Evolutionary conservation across 2,888 invertebrate genomes (phyloP).

Genomic region (Cosmia trapezina): DNA sequence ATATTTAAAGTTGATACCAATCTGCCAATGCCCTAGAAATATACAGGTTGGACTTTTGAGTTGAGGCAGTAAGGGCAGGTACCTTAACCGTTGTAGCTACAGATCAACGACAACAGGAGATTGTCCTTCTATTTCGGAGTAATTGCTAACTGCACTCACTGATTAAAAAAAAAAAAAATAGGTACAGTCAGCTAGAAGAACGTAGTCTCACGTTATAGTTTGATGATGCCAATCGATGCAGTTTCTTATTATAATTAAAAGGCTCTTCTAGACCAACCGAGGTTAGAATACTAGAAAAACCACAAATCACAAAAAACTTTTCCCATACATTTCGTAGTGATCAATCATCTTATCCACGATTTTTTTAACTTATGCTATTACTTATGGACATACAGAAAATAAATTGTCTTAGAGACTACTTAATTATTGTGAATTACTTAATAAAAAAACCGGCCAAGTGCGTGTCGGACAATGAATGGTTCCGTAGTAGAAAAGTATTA

Average conservation of each 20-base stretch:
- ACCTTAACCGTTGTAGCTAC: not conserved
- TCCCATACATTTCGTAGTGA: not conserved
- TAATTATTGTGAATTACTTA: not conserved
- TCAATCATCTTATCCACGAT: not conserved
- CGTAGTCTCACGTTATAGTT: not conserved
- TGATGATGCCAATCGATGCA: not conserved
- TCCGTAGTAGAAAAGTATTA: too few species aligned
- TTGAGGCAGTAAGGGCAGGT: not conserved
- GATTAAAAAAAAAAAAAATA: not conserved
- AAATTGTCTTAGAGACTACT: not conserved
- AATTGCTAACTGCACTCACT: not conserved
- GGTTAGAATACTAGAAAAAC: not conserved
- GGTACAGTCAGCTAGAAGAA: not conserved
- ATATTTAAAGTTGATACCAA: constrained; percentile 38
- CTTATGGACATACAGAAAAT: not conserved
- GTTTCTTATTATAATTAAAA: not conserved
- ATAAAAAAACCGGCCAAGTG: not conserved
- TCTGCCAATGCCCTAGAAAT: constrained; percentile 12
- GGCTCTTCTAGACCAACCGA: not conserved
- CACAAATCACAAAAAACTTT: not conserved
- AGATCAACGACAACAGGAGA: not conserved
- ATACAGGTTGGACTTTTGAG: not conserved
- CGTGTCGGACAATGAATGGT: too few species aligned
- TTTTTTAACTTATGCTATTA: not conserved
- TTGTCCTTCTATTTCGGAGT: not conserved